A percentile compares a stretch with the other conserved stretches of the same genome.
These are phyloP conservation scores for Alosa sapidissima DNA, from an alignment of 2,797 vertebrate genomes.

Conservation along the genomic window DNA sequence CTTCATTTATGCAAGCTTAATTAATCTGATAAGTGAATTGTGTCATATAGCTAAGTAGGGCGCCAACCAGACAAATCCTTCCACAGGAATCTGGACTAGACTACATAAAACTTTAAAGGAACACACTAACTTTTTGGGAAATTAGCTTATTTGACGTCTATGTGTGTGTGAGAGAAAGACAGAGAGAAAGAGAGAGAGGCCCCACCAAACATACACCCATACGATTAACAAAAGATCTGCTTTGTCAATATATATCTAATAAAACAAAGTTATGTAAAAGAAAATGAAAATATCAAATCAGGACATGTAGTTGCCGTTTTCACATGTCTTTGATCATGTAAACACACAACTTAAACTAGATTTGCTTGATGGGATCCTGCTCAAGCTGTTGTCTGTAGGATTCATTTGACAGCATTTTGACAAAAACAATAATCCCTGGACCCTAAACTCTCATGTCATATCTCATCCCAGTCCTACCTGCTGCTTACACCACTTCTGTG, in stretches of 20 bases:
- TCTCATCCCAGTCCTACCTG: neutral
- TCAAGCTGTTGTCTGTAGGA: neutral
- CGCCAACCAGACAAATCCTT: neutral
- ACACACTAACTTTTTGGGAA: neutral
- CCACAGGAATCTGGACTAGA: neutral
- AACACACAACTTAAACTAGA: neutral
- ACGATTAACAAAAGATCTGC: neutral
- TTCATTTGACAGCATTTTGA: neutral
- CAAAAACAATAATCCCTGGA: neutral
- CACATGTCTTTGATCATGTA: neutral
- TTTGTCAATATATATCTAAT: neutral
- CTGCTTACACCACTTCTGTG: neutral
- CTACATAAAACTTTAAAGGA: neutral
- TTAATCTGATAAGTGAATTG: neutral
- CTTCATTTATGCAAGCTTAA: conserved; percentile 3
- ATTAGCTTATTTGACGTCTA: too few species aligned
- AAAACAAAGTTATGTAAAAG: neutral
- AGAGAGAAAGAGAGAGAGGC: neutral
- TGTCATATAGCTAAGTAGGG: neutral
- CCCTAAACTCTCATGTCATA: neutral
- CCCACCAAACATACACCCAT: too few species aligned
- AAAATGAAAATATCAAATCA: neutral
- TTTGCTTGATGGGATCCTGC: neutral
- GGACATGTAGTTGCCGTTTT: neutral
- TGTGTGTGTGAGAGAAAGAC: neutral